Evolutionary conservation across 35 echinoderm and acorn worm genomes (phyloP).

Genomic region (Acanthaster planci): DNA sequence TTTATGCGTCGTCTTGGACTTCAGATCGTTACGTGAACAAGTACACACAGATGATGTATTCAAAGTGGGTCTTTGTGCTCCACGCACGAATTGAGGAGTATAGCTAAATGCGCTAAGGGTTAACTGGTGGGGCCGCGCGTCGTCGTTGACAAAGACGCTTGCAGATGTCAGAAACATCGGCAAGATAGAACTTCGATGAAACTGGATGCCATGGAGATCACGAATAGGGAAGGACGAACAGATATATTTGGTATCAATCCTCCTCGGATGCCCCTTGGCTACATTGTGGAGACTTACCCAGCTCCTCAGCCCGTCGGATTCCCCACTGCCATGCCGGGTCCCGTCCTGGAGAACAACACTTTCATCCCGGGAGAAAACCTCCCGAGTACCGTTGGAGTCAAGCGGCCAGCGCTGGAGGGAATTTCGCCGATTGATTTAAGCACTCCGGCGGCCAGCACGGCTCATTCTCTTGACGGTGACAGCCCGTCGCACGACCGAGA

Average conservation of each 20-base stretch:
- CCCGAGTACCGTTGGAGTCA: neutral
- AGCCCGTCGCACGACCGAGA: neutral
- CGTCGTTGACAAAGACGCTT: neutral
- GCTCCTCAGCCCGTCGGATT: neutral
- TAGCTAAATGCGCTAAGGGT: neutral
- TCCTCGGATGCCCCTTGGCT: conserved; percentile 2
- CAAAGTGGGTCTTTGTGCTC: neutral
- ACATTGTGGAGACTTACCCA: conserved; percentile 16
- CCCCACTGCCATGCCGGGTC: neutral
- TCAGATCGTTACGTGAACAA: no score
- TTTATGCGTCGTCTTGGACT: no score
- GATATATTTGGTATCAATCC: neutral
- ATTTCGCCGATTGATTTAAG: conserved; percentile 1
- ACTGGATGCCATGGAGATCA: no score
- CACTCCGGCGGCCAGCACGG: neutral
- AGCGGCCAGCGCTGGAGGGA: neutral
- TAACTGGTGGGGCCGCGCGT: neutral
- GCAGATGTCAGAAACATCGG: no score
- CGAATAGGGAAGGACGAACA: neutral
- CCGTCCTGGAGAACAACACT: conserved; percentile 13
- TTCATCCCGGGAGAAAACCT: conserved; percentile 1
- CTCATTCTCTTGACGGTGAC: neutral
- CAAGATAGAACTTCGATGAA: no score
- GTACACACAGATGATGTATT: no score
- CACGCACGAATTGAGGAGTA: neutral